These are phyloP conservation scores for Trematomus bernacchii DNA, from an alignment of 2,797 vertebrate genomes.

Conservation along the genomic window DNA sequence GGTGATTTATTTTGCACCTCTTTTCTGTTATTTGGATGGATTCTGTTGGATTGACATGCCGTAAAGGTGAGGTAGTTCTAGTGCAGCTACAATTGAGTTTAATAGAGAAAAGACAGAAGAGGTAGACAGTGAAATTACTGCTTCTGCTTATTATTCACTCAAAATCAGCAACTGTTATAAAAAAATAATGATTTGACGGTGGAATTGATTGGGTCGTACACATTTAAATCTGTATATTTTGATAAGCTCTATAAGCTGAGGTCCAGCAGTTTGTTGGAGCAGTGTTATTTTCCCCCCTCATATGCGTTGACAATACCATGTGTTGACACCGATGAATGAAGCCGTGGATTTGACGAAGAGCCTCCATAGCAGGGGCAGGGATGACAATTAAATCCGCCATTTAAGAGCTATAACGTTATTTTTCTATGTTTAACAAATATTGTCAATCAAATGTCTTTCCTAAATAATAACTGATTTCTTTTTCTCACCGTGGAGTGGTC, in stretches of 20 bases:
- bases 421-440: conserved; percentile 68
- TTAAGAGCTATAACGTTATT: conserved; percentile 62
- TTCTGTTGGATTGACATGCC: neutral
- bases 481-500: conserved; percentile 21
- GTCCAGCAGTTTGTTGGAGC: conserved; percentile 10
- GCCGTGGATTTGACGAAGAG: conserved; percentile 45
- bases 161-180: neutral
- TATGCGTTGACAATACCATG: conserved; percentile 68
- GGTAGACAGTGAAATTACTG: neutral
- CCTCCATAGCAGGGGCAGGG: conserved; percentile 34
- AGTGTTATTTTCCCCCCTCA: neutral
- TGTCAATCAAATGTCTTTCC: conserved; percentile 71
- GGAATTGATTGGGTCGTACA: conserved; percentile 17
- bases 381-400: conserved; percentile 48
- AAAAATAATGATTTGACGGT: conserved; percentile 22
- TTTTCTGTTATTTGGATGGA: conserved; percentile 5
- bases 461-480: conserved; percentile 50
- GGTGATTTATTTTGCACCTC: neutral
- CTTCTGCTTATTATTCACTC: neutral
- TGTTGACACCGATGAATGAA: conserved; percentile 67
- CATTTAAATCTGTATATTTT: conserved; percentile 1
- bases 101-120: neutral
- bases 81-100: conserved; percentile 24
- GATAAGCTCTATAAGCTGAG: conserved; percentile 7
- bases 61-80: conserved; percentile 8